Evolutionary conservation across 2,888 invertebrate species (phyloP), one percentile per base, ranked within the genome.

Genomic region (Synergus gifuensis): DNA sequence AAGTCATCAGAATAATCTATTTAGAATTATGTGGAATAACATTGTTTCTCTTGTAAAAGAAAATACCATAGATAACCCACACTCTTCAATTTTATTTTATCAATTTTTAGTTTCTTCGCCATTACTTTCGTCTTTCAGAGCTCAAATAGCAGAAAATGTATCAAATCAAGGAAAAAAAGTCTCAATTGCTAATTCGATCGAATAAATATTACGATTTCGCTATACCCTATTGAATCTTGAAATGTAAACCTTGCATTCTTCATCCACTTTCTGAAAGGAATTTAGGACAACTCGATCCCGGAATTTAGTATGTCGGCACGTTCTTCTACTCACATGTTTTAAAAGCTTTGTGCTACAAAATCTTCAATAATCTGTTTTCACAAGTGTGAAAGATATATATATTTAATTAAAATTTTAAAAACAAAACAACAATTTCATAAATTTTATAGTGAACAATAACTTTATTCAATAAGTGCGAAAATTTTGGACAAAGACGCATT

Each of bases 161-260:
- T 22, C 2, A 22, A 28, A 22, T 22, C 14, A 5, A 62, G 14
- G 5, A 28, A 28, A 28, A 28, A 3, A 22, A 28, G 11, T 62
- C 4, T 16, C 16, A 54, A n/a, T 16, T 54, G 12, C 5, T 54
- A 5, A 16, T 54, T 16, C 3, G 49, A 54, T 54, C 5, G 16
- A 54, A 28, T 12, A 5, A 9, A 62, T 18, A 58, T 4, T 58
- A 18, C 54, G 18, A 58, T 62, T 22, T 62, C 5, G n/a, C n/a
- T 11, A 62, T 11, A 14, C 62, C 14, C 14, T 62, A 62, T 62
- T 28, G 28, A 62, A 28, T 62, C 18, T 28, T 14, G 22, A 14
- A 62, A 28, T 62, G 62, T 62, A 62, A 28, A 62, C 62, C 28
- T 62, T 22, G 62, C 62, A 62, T 62, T 62, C 7, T 12, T 28